phyloP scores from a whole-genome alignment of 2,888 invertebrate species.

The Oligia strigilis region DNA sequence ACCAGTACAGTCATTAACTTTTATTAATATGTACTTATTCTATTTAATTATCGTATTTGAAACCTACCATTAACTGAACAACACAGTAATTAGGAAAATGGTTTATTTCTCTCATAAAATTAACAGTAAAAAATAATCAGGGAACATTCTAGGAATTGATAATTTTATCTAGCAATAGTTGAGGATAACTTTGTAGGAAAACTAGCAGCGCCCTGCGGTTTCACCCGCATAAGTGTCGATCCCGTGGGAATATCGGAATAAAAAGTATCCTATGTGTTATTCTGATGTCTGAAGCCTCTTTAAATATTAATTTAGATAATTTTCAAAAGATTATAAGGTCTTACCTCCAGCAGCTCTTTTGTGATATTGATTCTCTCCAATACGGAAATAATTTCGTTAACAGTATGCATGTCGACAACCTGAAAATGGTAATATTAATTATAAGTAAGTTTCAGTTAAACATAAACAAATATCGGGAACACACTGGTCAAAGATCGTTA shows the following conservation, averaged over 20 bases:
- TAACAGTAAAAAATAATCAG: neutral
- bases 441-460: neutral
- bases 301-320: too few species aligned
- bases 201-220: too few species aligned
- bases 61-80: neutral
- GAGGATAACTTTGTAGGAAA: neutral
- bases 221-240: too few species aligned
- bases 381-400: constrained; percentile 97
- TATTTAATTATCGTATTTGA: constrained; percentile 5
- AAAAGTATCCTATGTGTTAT: too few species aligned
- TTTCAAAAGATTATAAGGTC: constrained; percentile 13
- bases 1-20: neutral
- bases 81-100: constrained; percentile 12
- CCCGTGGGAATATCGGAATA: too few species aligned
- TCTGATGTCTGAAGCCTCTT: too few species aligned
- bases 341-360: constrained; percentile 97
- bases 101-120: neutral
- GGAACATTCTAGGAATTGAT: constrained; percentile 1
- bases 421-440: constrained; percentile 82
- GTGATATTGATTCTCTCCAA: constrained; percentile 97
- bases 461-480: neutral
- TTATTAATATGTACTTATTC: neutral
- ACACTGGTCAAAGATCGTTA: neutral
- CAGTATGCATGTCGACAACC: constrained; percentile 98
- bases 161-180: constrained; percentile 2